phyloP scores from a whole-genome alignment of 2,113 vertebrate species.

The Neolamprologus fasciatus region DNA sequence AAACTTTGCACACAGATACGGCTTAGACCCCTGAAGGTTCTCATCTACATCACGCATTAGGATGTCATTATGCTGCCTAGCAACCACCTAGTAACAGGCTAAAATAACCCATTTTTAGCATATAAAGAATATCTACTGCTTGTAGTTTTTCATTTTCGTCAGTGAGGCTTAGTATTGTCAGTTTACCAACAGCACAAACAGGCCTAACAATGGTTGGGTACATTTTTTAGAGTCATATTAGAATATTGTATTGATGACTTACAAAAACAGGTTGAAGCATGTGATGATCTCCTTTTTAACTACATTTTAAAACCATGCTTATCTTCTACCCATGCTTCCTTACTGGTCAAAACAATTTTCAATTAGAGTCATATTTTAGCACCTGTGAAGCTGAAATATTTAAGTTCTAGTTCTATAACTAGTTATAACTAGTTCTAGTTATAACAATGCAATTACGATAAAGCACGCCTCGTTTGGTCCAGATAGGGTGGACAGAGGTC shows the following conservation, averaged over 20 bases:
- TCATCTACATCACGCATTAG: not conserved
- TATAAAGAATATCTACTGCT: not conserved
- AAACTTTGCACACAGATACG: not conserved
- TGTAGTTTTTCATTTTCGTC: not conserved
- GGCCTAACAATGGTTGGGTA: not conserved
- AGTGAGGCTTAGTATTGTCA: not conserved
- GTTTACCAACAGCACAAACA: not conserved
- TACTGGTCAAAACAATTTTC: not conserved
- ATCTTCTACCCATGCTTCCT: not conserved
- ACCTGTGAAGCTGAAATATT: not conserved
- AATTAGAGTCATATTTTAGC: not conserved
- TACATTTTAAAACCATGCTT: not conserved
- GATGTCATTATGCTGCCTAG: not conserved
- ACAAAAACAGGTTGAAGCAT: not conserved
- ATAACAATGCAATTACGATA: not conserved
- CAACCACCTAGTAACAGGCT: not conserved
- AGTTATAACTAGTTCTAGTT: not conserved
- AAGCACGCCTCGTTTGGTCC: not conserved
- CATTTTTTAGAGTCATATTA: not conserved
- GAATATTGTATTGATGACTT: not conserved
- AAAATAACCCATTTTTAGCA: not conserved
- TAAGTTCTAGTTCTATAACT: too few relatives aligned
- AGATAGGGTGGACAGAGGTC: not conserved
- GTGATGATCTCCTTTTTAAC: not conserved
- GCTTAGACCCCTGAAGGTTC: not conserved